Conservation (phyloP, 2,113 vertebrate genomes). For the Poeciliopsis occidentalis region DNA sequence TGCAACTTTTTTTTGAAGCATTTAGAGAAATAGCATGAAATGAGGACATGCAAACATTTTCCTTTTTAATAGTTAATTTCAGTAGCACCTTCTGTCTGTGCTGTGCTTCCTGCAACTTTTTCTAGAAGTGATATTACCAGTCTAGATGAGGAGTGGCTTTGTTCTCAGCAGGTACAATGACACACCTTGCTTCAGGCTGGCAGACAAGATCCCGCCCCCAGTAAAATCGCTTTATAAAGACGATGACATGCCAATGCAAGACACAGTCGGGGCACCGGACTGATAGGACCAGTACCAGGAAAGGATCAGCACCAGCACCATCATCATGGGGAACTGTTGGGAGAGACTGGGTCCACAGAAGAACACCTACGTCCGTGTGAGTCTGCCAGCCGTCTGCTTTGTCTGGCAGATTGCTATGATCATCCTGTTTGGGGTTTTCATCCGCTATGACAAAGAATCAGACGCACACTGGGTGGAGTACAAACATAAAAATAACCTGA, state of each 20-base stretch:
- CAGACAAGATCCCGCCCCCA: slow-evolving; percentile 29
- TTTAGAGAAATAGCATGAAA: neutral
- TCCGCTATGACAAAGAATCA: slow-evolving; percentile 84
- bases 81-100: neutral
- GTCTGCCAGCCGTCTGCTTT: slow-evolving; percentile 86
- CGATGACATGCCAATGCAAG: slow-evolving; percentile 5
- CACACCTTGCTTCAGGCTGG: slow-evolving; percentile 11
- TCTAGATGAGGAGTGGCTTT: slow-evolving; percentile 36
- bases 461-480: slow-evolving; percentile 79
- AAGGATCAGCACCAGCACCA: neutral
- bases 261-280: neutral
- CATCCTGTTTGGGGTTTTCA: slow-evolving; percentile 90
- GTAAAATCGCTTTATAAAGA: slow-evolving; percentile 19
- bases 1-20: neutral
- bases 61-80: neutral
- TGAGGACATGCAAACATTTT: neutral
- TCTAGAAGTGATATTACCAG: neutral
- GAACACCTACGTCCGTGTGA: slow-evolving; percentile 86
- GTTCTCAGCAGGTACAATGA: neutral
- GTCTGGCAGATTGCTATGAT: slow-evolving; percentile 89
- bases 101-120: neutral
- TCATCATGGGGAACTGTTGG: slow-evolving; percentile 70
- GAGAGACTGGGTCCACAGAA: slow-evolving; percentile 59
- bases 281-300: slow-evolving; percentile 20
- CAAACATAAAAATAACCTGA: slow-evolving; percentile 73